A percentile compares a stretch with the other conserved stretches of the same genome.
Conservation (phyloP, 2,888 invertebrate species). For the Agrotis segetum region DNA sequence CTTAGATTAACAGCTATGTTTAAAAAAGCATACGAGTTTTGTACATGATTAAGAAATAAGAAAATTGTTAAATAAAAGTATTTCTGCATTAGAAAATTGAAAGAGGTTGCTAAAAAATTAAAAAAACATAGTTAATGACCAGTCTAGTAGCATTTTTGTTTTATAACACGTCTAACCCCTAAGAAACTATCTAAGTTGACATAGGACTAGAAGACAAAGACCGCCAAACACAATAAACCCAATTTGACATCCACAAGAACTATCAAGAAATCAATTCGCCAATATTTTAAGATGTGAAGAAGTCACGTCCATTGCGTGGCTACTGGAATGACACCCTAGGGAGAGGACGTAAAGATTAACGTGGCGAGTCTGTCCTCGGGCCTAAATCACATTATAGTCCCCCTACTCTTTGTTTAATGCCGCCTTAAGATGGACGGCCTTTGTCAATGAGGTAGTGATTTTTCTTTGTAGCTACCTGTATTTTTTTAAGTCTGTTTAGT, state of each 20-base stretch:
- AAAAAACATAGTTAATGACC: too few species aligned
- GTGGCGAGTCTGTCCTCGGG: conserved; percentile 84
- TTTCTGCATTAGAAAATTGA: too few species aligned
- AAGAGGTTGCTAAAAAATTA: too few species aligned
- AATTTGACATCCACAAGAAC: conserved; percentile 27
- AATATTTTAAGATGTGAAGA: conserved; percentile 74
- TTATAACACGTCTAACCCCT: too few species aligned
- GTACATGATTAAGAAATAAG: too few species aligned
- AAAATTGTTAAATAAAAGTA: too few species aligned
- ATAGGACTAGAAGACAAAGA: conserved; percentile 1
- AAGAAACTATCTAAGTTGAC: background rate
- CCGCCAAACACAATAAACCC: conserved; percentile 17
- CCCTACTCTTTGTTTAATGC: conserved; percentile 82
- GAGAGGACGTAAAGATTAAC: conserved; percentile 85
- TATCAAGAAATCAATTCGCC: conserved; percentile 73
- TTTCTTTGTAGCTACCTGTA: conserved; percentile 60
- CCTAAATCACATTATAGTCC: conserved; percentile 87
- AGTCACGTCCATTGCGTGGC: conserved; percentile 82
- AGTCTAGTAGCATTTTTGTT: background rate
- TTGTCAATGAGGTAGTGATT: conserved; percentile 75
- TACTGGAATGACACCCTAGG: conserved; percentile 81
- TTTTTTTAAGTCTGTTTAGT: conserved; percentile 43
- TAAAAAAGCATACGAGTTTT: too few species aligned
- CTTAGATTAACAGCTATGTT: background rate
- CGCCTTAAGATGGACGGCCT: conserved; percentile 77